A percentile compares a stretch with the other conserved stretches of the same genome.
phyloP scores from a whole-genome alignment of 2,113 vertebrate genomes.

The Amblyornis subalaris region DNA sequence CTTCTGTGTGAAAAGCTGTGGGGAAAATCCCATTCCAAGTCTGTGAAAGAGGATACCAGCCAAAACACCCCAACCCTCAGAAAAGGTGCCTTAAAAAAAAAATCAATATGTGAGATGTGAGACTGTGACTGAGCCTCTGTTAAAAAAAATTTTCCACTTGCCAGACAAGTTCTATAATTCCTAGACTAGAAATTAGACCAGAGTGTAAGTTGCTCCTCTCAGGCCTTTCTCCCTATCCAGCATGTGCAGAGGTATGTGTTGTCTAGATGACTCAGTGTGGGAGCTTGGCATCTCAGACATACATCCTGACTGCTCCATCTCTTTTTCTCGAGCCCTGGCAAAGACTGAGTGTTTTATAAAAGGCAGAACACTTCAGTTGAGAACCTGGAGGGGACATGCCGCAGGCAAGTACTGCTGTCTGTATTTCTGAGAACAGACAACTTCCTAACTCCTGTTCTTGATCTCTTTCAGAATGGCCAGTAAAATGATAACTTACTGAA shows the following conservation, averaged over 20 bases:
- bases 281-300: not conserved
- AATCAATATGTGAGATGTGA: not conserved
- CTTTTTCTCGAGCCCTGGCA: not conserved
- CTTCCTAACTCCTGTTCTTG: not conserved
- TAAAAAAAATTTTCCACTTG: not conserved
- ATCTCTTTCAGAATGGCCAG: not conserved
- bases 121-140: not conserved
- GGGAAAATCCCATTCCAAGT: not conserved
- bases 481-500: not conserved
- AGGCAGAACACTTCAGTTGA: not conserved
- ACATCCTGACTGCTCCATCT: not conserved
- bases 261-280: accelerated
- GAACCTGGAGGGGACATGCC: not conserved
- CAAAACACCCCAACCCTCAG: not conserved
- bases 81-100: not conserved
- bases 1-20: not conserved
- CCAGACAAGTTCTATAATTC: not conserved
- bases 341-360: not conserved
- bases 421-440: not conserved
- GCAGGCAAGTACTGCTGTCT: not conserved
- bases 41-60: not conserved
- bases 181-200: not conserved
- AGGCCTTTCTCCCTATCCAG: not conserved
- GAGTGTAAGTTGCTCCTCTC: not conserved
- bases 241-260: accelerated